Conservation (phyloP, 1,140 invertebrate species). For the Caligus rogercresseyi region DNA sequence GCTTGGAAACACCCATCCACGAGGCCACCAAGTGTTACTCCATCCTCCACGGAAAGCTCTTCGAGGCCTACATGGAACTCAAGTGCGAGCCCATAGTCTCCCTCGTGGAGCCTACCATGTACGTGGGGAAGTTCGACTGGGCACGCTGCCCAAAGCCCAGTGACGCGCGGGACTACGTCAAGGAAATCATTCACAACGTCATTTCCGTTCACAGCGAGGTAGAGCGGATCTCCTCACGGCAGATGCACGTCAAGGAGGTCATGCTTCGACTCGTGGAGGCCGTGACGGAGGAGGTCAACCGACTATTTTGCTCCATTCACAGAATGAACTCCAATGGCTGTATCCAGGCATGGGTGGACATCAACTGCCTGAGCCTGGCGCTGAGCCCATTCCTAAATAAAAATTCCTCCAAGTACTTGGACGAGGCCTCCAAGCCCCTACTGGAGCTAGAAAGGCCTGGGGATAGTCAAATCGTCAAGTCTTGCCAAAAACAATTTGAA, state of each 20-base stretch:
- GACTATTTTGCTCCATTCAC: conserved; percentile 18
- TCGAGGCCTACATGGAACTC: conserved; percentile 57
- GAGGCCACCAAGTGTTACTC: conserved; percentile 28
- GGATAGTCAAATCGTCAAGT: neutral
- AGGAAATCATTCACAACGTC: conserved; percentile 76
- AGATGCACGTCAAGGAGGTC: neutral
- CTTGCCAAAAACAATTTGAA: conserved; percentile 9
- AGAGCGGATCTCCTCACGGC: conserved; percentile 22
- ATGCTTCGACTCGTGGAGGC: conserved; percentile 12
- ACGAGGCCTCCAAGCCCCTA: conserved; percentile 17
- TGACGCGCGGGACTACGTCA: conserved; percentile 69
- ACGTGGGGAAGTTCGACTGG: conserved; percentile 69
- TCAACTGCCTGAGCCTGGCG: conserved; percentile 18
- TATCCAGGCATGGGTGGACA: conserved; percentile 20
- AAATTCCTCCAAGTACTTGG: conserved; percentile 16
- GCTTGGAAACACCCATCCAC: conserved; percentile 11
- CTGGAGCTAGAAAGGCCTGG: conserved; percentile 18
- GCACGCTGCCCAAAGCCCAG: conserved; percentile 47
- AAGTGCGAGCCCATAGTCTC: conserved; percentile 62
- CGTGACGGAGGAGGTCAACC: conserved; percentile 14
- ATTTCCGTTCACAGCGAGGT: conserved; percentile 85
- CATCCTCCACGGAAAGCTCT: conserved; percentile 31
- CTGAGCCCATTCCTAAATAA: conserved; percentile 10
- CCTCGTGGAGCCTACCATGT: conserved; percentile 87
- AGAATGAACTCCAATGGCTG: conserved; percentile 19